Conservation (phyloP, 2,113 vertebrate species). For the Sorex araneus region DNA sequence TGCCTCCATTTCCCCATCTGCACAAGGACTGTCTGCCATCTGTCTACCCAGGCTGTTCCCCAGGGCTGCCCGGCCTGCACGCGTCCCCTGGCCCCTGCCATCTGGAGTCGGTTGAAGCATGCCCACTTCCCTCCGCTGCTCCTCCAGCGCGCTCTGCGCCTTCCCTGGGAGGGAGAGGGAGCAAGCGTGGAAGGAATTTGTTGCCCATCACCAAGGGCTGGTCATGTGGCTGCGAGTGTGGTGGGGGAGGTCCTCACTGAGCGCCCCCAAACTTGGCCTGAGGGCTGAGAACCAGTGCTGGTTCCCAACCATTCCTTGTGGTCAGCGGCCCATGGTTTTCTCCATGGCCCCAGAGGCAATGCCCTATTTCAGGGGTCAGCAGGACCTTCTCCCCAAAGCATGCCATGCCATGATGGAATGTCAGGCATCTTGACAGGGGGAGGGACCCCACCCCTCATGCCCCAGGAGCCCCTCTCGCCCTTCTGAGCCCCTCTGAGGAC, state of each 20-base stretch:
- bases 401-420: not conserved
- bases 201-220: not conserved
- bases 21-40: not conserved
- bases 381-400: slow-evolving; percentile 9
- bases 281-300: not conserved
- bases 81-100: accelerated
- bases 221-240: not conserved
- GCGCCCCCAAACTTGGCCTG: not conserved
- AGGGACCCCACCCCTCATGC: not conserved
- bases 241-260: not conserved
- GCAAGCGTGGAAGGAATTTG: not conserved
- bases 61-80: not conserved
- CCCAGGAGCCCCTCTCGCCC: not conserved
- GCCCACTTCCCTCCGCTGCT: not conserved
- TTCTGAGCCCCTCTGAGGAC: not conserved
- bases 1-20: slow-evolving; percentile 36
- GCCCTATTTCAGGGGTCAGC: not conserved
- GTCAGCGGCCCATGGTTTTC: not conserved
- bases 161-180: not conserved
- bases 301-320: not conserved
- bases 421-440: not conserved
- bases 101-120: not conserved
- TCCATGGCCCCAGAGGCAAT: not conserved
- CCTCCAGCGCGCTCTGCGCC: not conserved
- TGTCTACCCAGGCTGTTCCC: not conserved